Base-by-base conservation (phyloP, 1,140 invertebrate genomes). In the Aleiodes sp. region DNA sequence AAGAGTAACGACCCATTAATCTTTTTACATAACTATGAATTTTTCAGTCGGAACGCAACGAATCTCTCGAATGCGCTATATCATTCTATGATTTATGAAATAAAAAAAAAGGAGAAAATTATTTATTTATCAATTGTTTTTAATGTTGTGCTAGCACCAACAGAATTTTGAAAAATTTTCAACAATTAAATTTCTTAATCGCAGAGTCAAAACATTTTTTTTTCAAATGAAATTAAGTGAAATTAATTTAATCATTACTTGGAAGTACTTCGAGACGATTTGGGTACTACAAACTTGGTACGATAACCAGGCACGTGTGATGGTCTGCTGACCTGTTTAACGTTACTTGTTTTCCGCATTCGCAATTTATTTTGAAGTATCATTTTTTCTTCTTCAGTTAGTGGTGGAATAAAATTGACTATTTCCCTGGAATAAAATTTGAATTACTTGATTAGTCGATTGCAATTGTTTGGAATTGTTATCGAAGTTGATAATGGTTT, bases 391-490 rank as follows among this genome's bases (percentile, higher is more conserved):
- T 66, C 39, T 7, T 65, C 56, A 8, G 43, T 46, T 60, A 70
- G 70, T 1, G 37, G 70, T 8, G 68, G 68, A 52, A 73, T 71
- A 31, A 73, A 75, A n/a, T 21, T 57, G 7, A 57, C 73, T 62
- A 72, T 33, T 73, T 69, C 59, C 56, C 71, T 77, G 46, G 26
- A 70, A 73, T 37, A 59, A 10, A 72, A 37, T 19, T 31, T 9
- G 8, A 52, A 29, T 29, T 14, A 28, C 24, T 24, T 59, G 21
- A 41, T 24, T 21, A 63, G 10, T 8, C 63, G 28, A 21, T 59
- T 56, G 2, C 60, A 1, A 16, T 0, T 31, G 7, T n/a, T n/a
- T n/a, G 14, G n/a, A n/a, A n/a, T n/a, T n/a, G n/a, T n/a, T n/a
- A n/a, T n/a, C n/a, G n/a, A n/a, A n/a, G n/a, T n/a, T n/a, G n/a